Base-by-base conservation (phyloP, 2,888 invertebrate genomes). In the Protonemura montana region DNA sequence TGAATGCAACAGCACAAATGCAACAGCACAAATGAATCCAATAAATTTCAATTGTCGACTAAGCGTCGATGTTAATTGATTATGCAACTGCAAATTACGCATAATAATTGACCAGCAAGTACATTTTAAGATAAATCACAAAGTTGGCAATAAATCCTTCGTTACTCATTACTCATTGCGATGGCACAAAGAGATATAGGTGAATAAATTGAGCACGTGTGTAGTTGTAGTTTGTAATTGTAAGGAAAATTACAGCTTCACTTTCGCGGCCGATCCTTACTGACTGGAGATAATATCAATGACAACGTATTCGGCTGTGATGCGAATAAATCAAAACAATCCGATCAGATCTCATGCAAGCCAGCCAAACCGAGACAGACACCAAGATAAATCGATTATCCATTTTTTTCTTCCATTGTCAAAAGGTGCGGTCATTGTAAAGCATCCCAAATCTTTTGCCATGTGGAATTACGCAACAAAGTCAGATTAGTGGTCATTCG, bases 21-120 rank as follows among this genome's bases (percentile, higher is more conserved):
- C n/a, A 41, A 59, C 59, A 59, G 21, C 59, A 59, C 59, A 59
- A 59, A 59, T 21, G 3, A 59, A 59, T 59, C 59, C 59, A 59
- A 59, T 59, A 59, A 59, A 59, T 59, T 59, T 59, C 59, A 16
- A 59, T 59, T 59, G 59, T 59, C 59, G 59, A 21, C 13, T 21
- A 59, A 59, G 59, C 59, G 21, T 10, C 59, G 21, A 27, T 78
- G 78, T 78, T 78, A 78, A 78, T 78, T 78, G 78, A 78, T 78
- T 78, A 28, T 78, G 78, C 78, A 78, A 78, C 26, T 78, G 78
- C 78, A 78, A 26, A 16, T 25, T 78, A 78, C n/a, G 76, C 26
- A 76, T 76, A 26, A 76, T 76, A 76, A 76, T 76, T 76, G 76
- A 5, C 77, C 26, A 59, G 59, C 59, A 59, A 21, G 59, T 21